Conservation (phyloP, 2,797 vertebrate genomes). For the Fringilla coelebs region DNA sequence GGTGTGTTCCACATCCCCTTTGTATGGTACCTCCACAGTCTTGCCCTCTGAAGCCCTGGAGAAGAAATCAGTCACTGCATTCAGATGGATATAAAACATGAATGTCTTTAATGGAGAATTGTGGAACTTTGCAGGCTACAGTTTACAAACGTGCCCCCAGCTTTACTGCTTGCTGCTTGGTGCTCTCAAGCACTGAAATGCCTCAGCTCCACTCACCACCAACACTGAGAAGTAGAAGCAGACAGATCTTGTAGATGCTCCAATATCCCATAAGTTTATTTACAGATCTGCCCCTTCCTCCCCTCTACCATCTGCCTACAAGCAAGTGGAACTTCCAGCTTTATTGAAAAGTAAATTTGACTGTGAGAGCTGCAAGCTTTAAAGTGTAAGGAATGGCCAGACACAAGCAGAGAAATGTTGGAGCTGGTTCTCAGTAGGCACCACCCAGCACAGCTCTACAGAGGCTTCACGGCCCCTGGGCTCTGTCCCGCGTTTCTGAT, state of each 20-base stretch:
- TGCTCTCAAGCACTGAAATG: neutral
- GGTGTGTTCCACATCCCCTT: conserved; percentile 90
- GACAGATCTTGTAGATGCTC: neutral
- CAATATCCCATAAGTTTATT: neutral
- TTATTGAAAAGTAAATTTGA: neutral
- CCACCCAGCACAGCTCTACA: neutral
- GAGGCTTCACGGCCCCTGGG: neutral
- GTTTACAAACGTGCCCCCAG: neutral
- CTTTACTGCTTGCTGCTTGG: neutral
- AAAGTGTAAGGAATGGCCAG: neutral
- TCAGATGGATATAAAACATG: neutral
- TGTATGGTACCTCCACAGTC: conserved; percentile 94
- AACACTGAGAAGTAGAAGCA: neutral
- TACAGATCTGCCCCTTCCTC: neutral
- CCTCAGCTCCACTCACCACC: neutral
- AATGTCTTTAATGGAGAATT: neutral
- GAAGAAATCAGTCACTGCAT: neutral
- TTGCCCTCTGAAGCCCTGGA: conserved; percentile 92
- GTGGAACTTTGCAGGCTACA: neutral
- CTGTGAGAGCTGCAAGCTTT: neutral
- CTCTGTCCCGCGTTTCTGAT: neutral
- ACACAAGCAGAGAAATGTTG: neutral
- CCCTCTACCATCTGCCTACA: neutral
- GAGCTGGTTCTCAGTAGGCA: neutral
- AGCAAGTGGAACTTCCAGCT: neutral